A percentile compares a stretch with the other conserved stretches of the same genome.
These are phyloP conservation scores for Pangasius krempfi DNA, from an alignment of 2,797 vertebrate species.

Conservation along the genomic window DNA sequence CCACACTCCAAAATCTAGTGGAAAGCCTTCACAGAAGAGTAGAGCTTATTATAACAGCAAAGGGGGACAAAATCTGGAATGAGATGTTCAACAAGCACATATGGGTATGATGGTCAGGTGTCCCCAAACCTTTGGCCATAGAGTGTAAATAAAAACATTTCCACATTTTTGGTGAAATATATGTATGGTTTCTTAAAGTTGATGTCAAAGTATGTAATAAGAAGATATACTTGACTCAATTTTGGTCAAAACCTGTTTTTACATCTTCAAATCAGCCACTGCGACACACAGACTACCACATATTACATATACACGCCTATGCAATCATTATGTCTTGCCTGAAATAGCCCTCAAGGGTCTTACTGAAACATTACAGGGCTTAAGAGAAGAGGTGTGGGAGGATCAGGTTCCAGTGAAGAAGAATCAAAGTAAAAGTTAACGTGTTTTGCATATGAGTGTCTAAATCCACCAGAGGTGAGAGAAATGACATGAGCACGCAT, in stretches of 20 bases:
- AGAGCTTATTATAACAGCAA: neutral
- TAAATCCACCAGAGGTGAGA: neutral
- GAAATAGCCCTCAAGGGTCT: slow-evolving; percentile 27
- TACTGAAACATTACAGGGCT: slow-evolving; percentile 15
- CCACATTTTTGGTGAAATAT: neutral
- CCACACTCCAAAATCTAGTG: neutral
- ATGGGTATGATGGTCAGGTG: neutral
- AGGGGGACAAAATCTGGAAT: neutral
- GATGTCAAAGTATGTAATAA: neutral
- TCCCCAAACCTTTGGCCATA: neutral
- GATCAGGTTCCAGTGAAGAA: slow-evolving; percentile 28
- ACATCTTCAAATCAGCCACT: neutral
- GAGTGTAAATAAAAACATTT: neutral
- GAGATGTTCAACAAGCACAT: neutral
- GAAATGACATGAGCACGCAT: neutral
- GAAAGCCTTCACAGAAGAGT: neutral
- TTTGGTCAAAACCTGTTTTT: neutral
- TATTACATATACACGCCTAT: neutral
- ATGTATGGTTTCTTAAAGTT: neutral
- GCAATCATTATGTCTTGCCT: slow-evolving; percentile 24
- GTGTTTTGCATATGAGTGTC: slow-evolving; percentile 38
- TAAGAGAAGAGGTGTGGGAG: slow-evolving; percentile 4
- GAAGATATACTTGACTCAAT: too few relatives aligned
- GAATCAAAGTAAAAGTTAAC: slow-evolving; percentile 47
- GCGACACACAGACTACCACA: neutral